Evolutionary conservation across 2,888 invertebrate genomes (phyloP).

Genomic region (Nasonia oneida): DNA sequence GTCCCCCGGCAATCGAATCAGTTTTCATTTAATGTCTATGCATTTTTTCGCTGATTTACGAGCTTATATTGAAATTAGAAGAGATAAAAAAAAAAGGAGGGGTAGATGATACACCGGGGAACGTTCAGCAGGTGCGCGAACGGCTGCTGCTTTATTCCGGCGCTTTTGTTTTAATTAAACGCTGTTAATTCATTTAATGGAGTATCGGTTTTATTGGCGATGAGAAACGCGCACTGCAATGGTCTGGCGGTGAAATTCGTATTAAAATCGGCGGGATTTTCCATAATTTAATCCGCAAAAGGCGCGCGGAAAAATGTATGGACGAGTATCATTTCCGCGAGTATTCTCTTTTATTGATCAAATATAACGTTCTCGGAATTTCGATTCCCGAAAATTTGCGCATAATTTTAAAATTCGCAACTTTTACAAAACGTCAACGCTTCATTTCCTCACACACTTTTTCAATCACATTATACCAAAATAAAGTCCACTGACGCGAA

Average conservation of each 20-base stretch:
- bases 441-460: not conserved
- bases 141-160: conserved; percentile 20
- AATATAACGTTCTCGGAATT: not conserved
- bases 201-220: conserved; percentile 46
- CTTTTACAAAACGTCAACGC: not conserved
- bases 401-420: too few species aligned
- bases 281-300: conserved; percentile 15
- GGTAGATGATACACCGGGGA: not conserved
- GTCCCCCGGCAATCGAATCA: conserved; percentile 67
- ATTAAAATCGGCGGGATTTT: not conserved
- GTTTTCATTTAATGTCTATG: conserved; percentile 64
- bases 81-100: not conserved
- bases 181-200: conserved; percentile 41
- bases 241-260: not conserved
- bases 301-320: not conserved
- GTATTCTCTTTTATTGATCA: not conserved
- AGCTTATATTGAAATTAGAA: conserved; percentile 1
- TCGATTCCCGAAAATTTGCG: not conserved
- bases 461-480: not conserved
- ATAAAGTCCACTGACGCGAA: not conserved
- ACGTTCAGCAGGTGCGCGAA: not conserved
- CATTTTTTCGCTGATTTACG: conserved; percentile 8
- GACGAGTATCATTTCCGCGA: not conserved
- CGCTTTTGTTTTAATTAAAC: conserved; percentile 45
- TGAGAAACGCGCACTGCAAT: not conserved